phyloP scores from a whole-genome alignment of 2,888 invertebrate species.

The Polyommatus iphigenia region DNA sequence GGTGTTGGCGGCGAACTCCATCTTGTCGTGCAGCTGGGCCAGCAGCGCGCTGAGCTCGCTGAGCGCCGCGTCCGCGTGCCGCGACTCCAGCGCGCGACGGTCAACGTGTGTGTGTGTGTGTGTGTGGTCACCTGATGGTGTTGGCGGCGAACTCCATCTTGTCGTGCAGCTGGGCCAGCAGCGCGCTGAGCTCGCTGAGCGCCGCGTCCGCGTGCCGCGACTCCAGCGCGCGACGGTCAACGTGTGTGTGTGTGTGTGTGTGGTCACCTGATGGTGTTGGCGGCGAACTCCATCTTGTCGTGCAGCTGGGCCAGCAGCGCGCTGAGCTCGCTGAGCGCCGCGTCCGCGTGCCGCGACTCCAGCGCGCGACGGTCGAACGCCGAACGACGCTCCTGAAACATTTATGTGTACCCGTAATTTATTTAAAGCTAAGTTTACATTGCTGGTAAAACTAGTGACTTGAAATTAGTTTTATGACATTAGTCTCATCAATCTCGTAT shows the following conservation, averaged over 20 bases:
- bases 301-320: slow-evolving; percentile 93
- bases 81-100: slow-evolving; percentile 84
- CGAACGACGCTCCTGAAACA: slow-evolving; percentile 83
- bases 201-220: slow-evolving; percentile 91
- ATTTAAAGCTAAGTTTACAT: too few species aligned
- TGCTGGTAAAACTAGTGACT: too few species aligned
- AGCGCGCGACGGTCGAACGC: slow-evolving; percentile 86
- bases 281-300: slow-evolving; percentile 95
- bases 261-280: too few species aligned
- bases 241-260: slow-evolving; percentile 48
- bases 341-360: slow-evolving; percentile 90
- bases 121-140: too few species aligned
- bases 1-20: slow-evolving; percentile 96
- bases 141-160: slow-evolving; percentile 92
- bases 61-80: slow-evolving; percentile 92
- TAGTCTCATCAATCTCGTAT: too few species aligned
- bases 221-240: slow-evolving; percentile 86
- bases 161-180: slow-evolving; percentile 92
- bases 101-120: too few species aligned
- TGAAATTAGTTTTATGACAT: too few species aligned
- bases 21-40: slow-evolving; percentile 94
- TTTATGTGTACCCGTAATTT: too few species aligned
- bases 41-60: slow-evolving; percentile 92
- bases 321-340: slow-evolving; percentile 93
- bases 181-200: slow-evolving; percentile 92